Base-by-base conservation (phyloP, 2,888 invertebrate genomes). In the Leucoma salicis region DNA sequence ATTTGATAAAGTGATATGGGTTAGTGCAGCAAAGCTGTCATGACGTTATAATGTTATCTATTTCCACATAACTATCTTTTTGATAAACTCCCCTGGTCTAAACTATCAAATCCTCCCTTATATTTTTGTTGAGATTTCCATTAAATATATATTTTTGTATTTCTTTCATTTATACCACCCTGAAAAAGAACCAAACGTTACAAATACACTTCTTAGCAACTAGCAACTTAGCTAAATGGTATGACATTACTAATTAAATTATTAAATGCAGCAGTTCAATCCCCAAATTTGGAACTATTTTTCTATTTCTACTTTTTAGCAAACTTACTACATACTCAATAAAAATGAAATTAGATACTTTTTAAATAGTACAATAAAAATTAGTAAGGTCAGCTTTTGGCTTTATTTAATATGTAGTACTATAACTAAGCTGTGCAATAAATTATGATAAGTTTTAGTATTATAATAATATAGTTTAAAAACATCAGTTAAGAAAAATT, bases 91-190 rank as follows among this genome's bases (percentile, higher is more conserved):
- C 45, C 49, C 47, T 55, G 50, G 41, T 39, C 34, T 35, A 21
- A 38, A 31, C 39, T 25, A 37, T 12, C 14, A 16, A 39, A 28
- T 27, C 21, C 44, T 36, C 49, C 39, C 37, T 43, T 33, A 25
- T 43, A 36, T 50, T 49, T 53, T 46, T 57, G 54, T 56, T 50
- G 42, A 55, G 54, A 57, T 46, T 46, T 49, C 55, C 58, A 53
- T 49, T 35, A 53, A 45, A 31, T 31, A 31, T 2, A 38, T 38
- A 25, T 43, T 27, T 44, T 42, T 47, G 41, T 49, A 45, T 46
- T 35, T 65, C 52, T 67, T 60, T 84, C 78, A 82, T 81, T 73
- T 82, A 82, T 79, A 78, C 77, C 78, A 70, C 70, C 85, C 86
- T 86, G 86, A 82, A 87, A 72, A 33, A 75, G 66, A 82, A 70